Percentiles rank a stretch among this genome's conserved stretches.
Conservation (phyloP, 2,888 invertebrate species). For the Azorinus chamasolen region DNA sequence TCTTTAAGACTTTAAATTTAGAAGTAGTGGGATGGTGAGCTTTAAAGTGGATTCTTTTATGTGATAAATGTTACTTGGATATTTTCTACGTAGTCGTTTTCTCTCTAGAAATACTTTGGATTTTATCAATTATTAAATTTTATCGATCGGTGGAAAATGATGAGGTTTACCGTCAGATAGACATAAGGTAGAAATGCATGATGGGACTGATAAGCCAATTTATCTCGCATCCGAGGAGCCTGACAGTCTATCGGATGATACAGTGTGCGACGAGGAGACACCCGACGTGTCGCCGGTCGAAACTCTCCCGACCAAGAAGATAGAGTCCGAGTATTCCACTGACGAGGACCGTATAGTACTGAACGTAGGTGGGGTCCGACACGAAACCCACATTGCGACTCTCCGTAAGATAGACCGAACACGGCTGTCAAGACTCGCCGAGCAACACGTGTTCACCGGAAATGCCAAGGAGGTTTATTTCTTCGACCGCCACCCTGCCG, state of each 20-base stretch:
- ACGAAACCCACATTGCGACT: conserved; percentile 84
- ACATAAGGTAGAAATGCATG: conserved; percentile 43
- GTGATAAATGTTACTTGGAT: too few species aligned
- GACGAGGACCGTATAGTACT: conserved; percentile 77
- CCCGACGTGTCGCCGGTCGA: conserved; percentile 38
- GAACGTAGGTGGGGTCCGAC: conserved; percentile 85
- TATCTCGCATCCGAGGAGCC: conserved; percentile 60
- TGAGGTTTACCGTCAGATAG: not conserved
- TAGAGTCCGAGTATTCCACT: conserved; percentile 38
- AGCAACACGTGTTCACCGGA: conserved; percentile 73
- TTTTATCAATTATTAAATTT: too few species aligned
- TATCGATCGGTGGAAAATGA: too few species aligned
- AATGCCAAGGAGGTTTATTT: conserved; percentile 82
- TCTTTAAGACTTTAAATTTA: not conserved
- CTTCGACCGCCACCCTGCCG: conserved; percentile 85
- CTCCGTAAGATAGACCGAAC: conserved; percentile 82
- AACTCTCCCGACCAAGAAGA: conserved; percentile 48
- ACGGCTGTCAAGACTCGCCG: conserved; percentile 81
- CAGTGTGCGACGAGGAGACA: conserved; percentile 11
- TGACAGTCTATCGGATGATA: conserved; percentile 43
- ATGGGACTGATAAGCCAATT: conserved; percentile 47
- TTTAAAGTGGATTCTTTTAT: too few species aligned
- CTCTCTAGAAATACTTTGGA: too few species aligned
- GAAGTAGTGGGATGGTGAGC: conserved; percentile 1
- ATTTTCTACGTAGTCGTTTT: too few species aligned